Evolutionary conservation across 2,113 vertebrate genomes (phyloP).

Genomic region (Ictalurus punctatus): DNA sequence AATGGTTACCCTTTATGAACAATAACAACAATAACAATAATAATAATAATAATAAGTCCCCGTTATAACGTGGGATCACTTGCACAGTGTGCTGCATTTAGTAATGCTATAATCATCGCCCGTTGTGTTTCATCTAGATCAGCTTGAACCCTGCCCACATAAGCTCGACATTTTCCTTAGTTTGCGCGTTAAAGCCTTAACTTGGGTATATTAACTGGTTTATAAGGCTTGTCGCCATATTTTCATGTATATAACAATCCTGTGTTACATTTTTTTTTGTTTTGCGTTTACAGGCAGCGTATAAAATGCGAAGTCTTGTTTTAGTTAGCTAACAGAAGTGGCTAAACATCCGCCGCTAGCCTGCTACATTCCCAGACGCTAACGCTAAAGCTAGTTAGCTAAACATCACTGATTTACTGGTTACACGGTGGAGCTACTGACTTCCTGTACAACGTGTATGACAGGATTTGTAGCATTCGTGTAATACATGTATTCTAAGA

Average conservation of each 20-base stretch:
- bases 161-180: not conserved
- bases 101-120: not conserved
- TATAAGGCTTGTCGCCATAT: not conserved
- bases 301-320: not conserved
- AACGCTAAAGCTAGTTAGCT: not conserved
- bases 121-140: not conserved
- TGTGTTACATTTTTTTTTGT: not conserved
- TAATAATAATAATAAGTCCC: too few relatives aligned
- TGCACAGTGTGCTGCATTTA: not conserved
- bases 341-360: constrained; percentile 1
- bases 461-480: not conserved
- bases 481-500: not conserved
- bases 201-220: not conserved
- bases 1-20: too few relatives aligned
- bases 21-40: not conserved
- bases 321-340: not conserved
- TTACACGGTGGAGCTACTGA: not conserved
- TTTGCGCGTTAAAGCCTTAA: not conserved
- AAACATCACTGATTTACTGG: not conserved
- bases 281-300: not conserved
- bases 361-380: not conserved
- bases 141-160: not conserved
- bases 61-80: not conserved
- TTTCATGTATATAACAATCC: too few relatives aligned
- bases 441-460: not conserved